Base-by-base conservation (phyloP, 2,113 vertebrate genomes). In the Falcunculus frontatus region DNA sequence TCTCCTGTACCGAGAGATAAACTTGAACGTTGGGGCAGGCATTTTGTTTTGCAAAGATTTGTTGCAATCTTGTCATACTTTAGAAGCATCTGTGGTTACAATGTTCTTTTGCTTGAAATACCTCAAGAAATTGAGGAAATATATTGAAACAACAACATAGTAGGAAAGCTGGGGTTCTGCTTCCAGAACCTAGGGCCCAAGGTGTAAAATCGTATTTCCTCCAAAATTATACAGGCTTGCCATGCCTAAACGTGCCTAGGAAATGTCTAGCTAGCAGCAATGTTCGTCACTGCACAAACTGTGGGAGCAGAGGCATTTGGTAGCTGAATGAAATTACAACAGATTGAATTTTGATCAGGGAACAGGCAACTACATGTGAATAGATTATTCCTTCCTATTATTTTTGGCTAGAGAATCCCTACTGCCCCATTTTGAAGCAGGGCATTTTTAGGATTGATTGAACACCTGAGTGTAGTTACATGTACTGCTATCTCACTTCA, bases 81-180 rank as follows among this genome's bases (percentile, higher is more conserved):
- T 11, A 37, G 33, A 57, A 91, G 7, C 1, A 0, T 53, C 16
- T 50, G 30, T 57, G 27, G 7, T 77, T 44, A 33, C 35, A 64
- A 35, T 11, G 7, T 65, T 69, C 2, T 84, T 78, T 44, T 70
- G 13, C 39, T 84, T 0, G 0, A 50, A 29, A 22, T 74, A 75
- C 17, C 35, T 87, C 23, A 50, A 57, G 39, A 69, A 84, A 62
- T 25, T 13, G 4, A 73, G 49, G 25, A 73, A 83, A 32, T 37
- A 8, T 0, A 3, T 21, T 2, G 7, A 77, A 90, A 65, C 5
- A 68, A 8, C 3, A 0, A 59, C 46, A 20, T 5, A 12, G 56
- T 69, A 60, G 18, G 35, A 70, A 90, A 52, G 6, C 26, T 65
- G 65, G 16, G 7, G 1, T 32, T 70, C 26, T 83, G 25, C 47